A percentile compares a stretch with the other conserved stretches of the same genome.
Conservation (phyloP, 92 coral and sea anemone species). For the Umimayanthus chanpuru region DNA sequence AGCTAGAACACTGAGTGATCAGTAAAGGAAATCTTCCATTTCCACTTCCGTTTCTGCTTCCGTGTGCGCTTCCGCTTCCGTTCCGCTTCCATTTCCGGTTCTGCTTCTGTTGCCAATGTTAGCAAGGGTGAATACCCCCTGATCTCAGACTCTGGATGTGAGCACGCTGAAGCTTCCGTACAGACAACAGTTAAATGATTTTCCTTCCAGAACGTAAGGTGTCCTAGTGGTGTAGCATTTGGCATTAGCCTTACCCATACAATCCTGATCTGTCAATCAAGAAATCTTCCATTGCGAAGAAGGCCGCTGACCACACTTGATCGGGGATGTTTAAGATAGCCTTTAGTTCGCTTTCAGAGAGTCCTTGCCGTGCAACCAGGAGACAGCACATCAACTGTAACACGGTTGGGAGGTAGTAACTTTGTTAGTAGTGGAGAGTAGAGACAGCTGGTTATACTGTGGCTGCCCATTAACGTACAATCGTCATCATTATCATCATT, state of each 20-base stretch:
- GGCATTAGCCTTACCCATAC: conserved; percentile 63
- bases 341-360: conserved; percentile 84
- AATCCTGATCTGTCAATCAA: conserved; percentile 79
- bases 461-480: too few relatives aligned
- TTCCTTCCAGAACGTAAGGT: not conserved
- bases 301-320: conserved; percentile 85
- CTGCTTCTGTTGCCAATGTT: not conserved
- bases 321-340: conserved; percentile 68
- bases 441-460: too few relatives aligned
- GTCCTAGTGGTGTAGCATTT: not conserved
- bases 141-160: too few relatives aligned
- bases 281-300: conserved; percentile 88
- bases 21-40: too few relatives aligned
- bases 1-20: too few relatives aligned
- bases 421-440: not conserved
- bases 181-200: not conserved
- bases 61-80: too few relatives aligned
- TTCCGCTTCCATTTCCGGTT: too few relatives aligned
- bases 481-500: too few relatives aligned
- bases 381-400: conserved; percentile 82
- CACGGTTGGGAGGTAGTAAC: not conserved
- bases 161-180: too few relatives aligned
- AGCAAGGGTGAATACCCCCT: too few relatives aligned
- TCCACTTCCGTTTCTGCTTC: too few relatives aligned
- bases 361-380: conserved; percentile 79